Percentiles rank a stretch among this genome's conserved stretches.
These are phyloP conservation scores for Dasypolia templi DNA, from an alignment of 2,888 invertebrate genomes.

Conservation along the genomic window DNA sequence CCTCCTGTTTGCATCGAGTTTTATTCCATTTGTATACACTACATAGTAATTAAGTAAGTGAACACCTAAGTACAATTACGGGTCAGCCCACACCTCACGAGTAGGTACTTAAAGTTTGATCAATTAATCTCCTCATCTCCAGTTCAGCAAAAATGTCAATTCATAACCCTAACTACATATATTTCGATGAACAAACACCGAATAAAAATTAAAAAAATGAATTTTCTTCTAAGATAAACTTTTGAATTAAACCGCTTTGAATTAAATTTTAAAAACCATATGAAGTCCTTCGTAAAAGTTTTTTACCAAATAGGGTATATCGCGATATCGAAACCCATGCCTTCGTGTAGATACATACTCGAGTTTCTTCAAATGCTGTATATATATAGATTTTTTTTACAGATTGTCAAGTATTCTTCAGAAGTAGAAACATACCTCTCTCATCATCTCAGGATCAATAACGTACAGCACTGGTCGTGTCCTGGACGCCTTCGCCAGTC, in stretches of 20 bases:
- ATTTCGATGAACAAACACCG: too few species aligned
- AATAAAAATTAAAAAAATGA: too few species aligned
- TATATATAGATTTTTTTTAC: too few species aligned
- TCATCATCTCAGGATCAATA: conserved; percentile 86
- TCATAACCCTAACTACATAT: not conserved
- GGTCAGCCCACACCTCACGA: not conserved
- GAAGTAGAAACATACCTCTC: conserved; percentile 75
- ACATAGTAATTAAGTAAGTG: not conserved
- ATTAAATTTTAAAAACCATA: too few species aligned
- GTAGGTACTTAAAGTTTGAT: not conserved
- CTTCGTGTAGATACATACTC: too few species aligned
- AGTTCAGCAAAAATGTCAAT: not conserved
- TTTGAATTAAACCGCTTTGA: too few species aligned
- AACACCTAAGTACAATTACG: not conserved
- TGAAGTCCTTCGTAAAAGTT: too few species aligned
- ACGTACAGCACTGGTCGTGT: conserved; percentile 84
- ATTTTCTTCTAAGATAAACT: too few species aligned
- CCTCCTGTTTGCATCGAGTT: not conserved
- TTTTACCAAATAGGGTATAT: too few species aligned
- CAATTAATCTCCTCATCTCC: not conserved
- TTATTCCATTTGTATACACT: not conserved
- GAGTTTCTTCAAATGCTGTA: too few species aligned
- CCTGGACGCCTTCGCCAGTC: conserved; percentile 83
- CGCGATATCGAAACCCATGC: too few species aligned
- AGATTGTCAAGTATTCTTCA: too few species aligned